A percentile compares a stretch with the other conserved stretches of the same genome.
Evolutionary conservation across 2,888 invertebrate species (phyloP).

Genomic region (Notocelia uddmanniana): DNA sequence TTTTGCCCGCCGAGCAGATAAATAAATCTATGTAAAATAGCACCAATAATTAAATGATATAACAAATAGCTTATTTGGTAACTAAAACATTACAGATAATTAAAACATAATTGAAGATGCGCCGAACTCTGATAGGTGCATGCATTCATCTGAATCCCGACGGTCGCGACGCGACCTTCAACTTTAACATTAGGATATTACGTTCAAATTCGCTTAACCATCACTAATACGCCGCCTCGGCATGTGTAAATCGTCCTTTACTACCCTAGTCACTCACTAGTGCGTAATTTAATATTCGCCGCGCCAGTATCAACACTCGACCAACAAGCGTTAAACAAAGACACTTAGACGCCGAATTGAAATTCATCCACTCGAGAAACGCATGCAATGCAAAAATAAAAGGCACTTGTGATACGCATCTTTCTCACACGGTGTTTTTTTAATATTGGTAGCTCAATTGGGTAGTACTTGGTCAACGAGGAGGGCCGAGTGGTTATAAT

Average conservation of each 20-base stretch:
- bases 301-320: slow-evolving; percentile 55
- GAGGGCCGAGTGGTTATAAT: too few relatives aligned
- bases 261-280: too few relatives aligned
- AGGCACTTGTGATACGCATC: slow-evolving; percentile 39
- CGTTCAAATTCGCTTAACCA: not conserved
- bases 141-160: too few relatives aligned
- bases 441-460: slow-evolving; percentile 18
- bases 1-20: too few relatives aligned
- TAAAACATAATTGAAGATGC: too few relatives aligned
- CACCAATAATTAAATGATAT: too few relatives aligned
- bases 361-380: slow-evolving; percentile 53
- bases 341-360: slow-evolving; percentile 53
- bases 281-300: slow-evolving; percentile 56
- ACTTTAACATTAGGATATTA: not conserved
- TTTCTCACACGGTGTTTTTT: slow-evolving; percentile 34
- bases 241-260: not conserved
- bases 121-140: too few relatives aligned
- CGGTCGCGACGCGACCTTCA: too few relatives aligned
- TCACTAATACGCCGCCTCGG: not conserved
- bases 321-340: slow-evolving; percentile 54
- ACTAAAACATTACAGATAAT: too few relatives aligned
- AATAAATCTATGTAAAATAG: too few relatives aligned
- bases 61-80: too few relatives aligned
- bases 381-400: slow-evolving; percentile 52
- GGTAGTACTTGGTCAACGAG: slow-evolving; percentile 7